Percentiles rank a stretch among this genome's conserved stretches.
phyloP scores from a whole-genome alignment of 2,113 vertebrate genomes.

The Lipophrys pholis region DNA sequence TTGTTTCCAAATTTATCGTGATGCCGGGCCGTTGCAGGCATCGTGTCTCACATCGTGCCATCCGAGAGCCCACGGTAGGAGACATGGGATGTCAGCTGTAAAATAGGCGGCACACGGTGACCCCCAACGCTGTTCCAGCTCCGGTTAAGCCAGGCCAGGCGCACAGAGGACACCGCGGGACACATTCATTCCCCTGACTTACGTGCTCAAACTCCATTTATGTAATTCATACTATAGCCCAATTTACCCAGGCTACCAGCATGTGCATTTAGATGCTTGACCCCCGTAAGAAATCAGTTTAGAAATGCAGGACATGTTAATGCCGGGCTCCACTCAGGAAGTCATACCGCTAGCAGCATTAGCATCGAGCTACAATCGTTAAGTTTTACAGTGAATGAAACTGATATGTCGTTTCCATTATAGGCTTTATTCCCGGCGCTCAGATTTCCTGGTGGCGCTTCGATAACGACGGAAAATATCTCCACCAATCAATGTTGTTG shows the following conservation, averaged over 20 bases:
- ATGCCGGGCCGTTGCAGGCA: conserved; percentile 56
- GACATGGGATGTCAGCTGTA: conserved; percentile 71
- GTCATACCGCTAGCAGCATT: background rate
- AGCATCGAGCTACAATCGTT: background rate
- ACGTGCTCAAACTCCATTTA: conserved; percentile 56
- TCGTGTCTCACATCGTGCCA: conserved; percentile 49
- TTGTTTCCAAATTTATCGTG: conserved; percentile 75
- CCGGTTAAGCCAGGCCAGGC: conserved; percentile 61
- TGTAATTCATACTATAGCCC: conserved; percentile 44
- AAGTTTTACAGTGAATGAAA: background rate
- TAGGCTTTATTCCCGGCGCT: background rate
- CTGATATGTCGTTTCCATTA: background rate
- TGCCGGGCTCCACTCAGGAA: conserved; percentile 28
- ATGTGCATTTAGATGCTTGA: conserved; percentile 16
- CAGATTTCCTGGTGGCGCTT: no score
- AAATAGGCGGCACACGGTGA: conserved; percentile 69
- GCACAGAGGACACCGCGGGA: conserved; percentile 58
- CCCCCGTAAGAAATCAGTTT: conserved; percentile 26
- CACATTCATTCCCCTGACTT: conserved; percentile 57
- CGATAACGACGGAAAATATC: no score
- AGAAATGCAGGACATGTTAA: conserved; percentile 26
- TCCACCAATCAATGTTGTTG: no score
- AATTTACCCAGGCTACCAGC: conserved; percentile 25
- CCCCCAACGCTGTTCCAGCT: conserved; percentile 59
- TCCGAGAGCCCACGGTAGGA: conserved; percentile 58